Percentiles rank a stretch among this genome's conserved stretches.
These are phyloP conservation scores for Chelon auratus DNA, from an alignment of 2,797 vertebrate genomes.

Conservation along the genomic window DNA sequence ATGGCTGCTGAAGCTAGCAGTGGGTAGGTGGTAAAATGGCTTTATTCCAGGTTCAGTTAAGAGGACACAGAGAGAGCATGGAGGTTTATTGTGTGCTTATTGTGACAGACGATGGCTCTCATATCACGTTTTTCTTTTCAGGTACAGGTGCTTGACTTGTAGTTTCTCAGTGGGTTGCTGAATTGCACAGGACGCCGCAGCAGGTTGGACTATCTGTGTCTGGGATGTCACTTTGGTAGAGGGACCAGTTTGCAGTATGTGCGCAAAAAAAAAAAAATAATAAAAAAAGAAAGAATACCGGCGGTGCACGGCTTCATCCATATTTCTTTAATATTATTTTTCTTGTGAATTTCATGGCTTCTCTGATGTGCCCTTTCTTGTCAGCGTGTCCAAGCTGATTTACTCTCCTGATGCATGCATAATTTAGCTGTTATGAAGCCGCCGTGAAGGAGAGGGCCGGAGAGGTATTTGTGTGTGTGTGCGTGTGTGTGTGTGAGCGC, in stretches of 20 bases:
- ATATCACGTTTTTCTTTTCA: constrained; percentile 53
- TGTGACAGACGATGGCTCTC: constrained; percentile 70
- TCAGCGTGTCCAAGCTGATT: constrained; percentile 82
- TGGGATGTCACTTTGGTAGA: constrained; percentile 56
- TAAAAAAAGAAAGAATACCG: constrained; percentile 30
- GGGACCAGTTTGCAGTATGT: constrained; percentile 58
- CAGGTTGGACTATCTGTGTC: constrained; percentile 50
- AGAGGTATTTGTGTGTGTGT: constrained; percentile 45
- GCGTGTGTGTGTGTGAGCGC: not conserved
- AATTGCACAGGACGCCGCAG: constrained; percentile 47
- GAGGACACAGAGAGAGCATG: constrained; percentile 67
- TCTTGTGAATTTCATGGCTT: constrained; percentile 68
- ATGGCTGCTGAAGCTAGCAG: constrained; percentile 79
- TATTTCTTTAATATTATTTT: constrained; percentile 78
- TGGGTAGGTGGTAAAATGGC: constrained; percentile 79
- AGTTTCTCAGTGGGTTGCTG: constrained; percentile 48
- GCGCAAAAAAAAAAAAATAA: constrained; percentile 57
- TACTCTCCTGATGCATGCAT: constrained; percentile 83
- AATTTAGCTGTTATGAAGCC: constrained; percentile 83
- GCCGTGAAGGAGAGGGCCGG: constrained; percentile 75
- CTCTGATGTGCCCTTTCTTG: constrained; percentile 82
- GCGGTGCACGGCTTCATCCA: constrained; percentile 60
- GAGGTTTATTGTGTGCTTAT: constrained; percentile 77
- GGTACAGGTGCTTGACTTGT: constrained; percentile 60
- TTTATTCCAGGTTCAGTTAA: constrained; percentile 83